Conservation (phyloP, 2,888 invertebrate species). For the Eutolmus rufibarbis region DNA sequence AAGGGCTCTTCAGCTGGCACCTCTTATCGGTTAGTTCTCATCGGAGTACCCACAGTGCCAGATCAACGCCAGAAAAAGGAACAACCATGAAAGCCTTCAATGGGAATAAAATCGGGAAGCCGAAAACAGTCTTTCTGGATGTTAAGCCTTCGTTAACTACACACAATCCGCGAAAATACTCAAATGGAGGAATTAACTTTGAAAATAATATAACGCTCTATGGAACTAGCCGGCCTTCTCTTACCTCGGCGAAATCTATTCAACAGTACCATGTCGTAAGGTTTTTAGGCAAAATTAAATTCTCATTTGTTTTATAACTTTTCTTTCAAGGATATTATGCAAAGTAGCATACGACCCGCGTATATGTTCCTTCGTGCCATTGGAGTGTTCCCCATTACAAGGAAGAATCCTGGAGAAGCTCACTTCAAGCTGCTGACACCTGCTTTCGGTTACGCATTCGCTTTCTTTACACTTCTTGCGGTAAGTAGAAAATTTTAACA, state of each 20-base stretch:
- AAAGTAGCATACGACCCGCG: constrained; percentile 63
- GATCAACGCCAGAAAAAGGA: neutral
- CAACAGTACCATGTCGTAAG: constrained; percentile 53
- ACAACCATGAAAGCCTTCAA: constrained; percentile 53
- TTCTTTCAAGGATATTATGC: constrained; percentile 60
- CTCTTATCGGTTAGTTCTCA: neutral
- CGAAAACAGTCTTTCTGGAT: constrained; percentile 58
- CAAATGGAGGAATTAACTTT: constrained; percentile 54
- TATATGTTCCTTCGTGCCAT: constrained; percentile 64
- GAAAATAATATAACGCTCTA: constrained; percentile 53
- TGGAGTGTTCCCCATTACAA: constrained; percentile 71
- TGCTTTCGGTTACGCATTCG: constrained; percentile 68
- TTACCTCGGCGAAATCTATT: constrained; percentile 53
- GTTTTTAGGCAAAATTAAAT: constrained; percentile 49
- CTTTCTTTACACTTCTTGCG: constrained; percentile 64
- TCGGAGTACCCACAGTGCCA: neutral
- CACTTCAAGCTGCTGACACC: constrained; percentile 65
- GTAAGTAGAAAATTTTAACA: constrained; percentile 50
- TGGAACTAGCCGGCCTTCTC: constrained; percentile 52
- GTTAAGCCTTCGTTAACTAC: constrained; percentile 56
- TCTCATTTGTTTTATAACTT: neutral
- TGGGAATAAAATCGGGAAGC: constrained; percentile 54
- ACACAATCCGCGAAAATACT: constrained; percentile 54
- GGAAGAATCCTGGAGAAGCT: constrained; percentile 64
- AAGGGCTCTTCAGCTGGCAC: neutral